Evolutionary conservation across 2,113 vertebrate species (phyloP).

Genomic region (Sinocyclocheilus maitianheensis): DNA sequence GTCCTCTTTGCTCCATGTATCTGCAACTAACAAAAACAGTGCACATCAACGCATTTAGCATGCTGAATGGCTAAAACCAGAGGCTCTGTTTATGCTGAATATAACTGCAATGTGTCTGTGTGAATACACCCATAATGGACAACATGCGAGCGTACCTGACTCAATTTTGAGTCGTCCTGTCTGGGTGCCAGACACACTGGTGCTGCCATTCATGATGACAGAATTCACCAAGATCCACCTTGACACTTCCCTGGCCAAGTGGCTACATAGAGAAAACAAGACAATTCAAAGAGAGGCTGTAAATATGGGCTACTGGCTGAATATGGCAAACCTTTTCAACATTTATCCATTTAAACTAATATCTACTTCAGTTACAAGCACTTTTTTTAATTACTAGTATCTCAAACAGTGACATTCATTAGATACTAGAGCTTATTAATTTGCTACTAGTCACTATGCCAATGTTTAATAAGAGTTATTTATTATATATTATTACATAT

Average conservation of each 20-base stretch:
- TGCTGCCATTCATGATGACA: constrained; percentile 77
- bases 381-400: neutral
- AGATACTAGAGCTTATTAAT: neutral
- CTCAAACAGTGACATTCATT: neutral
- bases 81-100: neutral
- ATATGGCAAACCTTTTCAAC: neutral
- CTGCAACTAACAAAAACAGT: constrained; percentile 46
- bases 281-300: neutral
- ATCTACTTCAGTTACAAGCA: neutral
- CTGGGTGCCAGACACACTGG: constrained; percentile 63
- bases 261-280: neutral
- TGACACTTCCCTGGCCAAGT: constrained; percentile 34
- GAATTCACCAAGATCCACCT: constrained; percentile 49
- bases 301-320: neutral
- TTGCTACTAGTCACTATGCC: neutral
- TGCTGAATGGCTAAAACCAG: neutral
- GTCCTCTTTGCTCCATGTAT: constrained; percentile 77
- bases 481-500: neutral
- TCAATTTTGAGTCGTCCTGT: constrained; percentile 63
- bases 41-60: neutral
- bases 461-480: neutral
- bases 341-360: neutral
- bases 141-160: constrained; percentile 56
- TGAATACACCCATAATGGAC: neutral
- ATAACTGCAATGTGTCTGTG: neutral